A percentile compares a stretch with the other conserved stretches of the same genome.
Evolutionary conservation across 2,113 vertebrate genomes (phyloP).

Genomic region (Heterotis niloticus): DNA sequence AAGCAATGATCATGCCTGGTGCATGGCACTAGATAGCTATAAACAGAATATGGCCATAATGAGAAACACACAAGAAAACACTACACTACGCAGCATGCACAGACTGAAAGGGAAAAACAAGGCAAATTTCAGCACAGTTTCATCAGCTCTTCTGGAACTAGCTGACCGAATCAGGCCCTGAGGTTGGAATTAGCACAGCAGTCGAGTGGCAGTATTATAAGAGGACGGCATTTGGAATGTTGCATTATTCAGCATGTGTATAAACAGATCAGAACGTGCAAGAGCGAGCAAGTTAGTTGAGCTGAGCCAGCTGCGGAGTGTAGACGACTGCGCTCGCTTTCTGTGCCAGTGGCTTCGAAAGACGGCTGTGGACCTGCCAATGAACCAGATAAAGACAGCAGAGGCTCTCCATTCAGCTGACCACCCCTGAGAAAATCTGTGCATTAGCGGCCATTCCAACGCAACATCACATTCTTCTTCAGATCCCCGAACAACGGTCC

Average conservation of each 20-base stretch:
- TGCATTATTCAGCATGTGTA: not conserved
- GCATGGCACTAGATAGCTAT: not conserved
- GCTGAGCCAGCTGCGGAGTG: not conserved
- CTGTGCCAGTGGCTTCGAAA: not conserved
- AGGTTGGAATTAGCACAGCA: not conserved
- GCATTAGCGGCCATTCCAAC: too few species aligned
- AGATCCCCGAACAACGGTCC: not conserved
- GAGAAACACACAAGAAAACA: not conserved
- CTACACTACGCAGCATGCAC: not conserved
- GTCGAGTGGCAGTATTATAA: not conserved
- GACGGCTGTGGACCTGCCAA: not conserved
- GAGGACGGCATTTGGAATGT: not conserved
- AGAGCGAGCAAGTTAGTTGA: not conserved
- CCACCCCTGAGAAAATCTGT: too few species aligned
- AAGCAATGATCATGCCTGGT: not conserved
- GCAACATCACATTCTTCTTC: not conserved
- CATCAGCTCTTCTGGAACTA: not conserved
- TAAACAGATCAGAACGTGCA: not conserved
- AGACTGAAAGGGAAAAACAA: not conserved
- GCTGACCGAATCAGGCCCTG: not conserved
- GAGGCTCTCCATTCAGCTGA: too few species aligned
- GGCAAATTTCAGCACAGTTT: not conserved
- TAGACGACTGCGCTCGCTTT: not conserved
- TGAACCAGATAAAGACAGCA: not conserved
- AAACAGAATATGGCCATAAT: not conserved